phyloP scores from a whole-genome alignment of 2,113 vertebrate species.

The Ceyx melanurus region DNA sequence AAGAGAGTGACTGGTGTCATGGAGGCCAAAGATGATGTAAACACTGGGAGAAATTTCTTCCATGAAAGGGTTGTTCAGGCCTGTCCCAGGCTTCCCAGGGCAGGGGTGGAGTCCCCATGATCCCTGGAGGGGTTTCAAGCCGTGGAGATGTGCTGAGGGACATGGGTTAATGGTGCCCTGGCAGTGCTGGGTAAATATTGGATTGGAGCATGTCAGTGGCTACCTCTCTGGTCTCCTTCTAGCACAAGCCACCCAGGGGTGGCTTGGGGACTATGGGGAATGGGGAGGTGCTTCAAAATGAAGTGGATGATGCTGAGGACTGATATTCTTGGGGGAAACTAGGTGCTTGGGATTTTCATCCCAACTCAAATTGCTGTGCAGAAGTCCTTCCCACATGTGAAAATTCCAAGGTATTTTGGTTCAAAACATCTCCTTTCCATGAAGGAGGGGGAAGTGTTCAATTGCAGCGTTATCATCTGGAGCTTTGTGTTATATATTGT shows the following conservation, averaged over 20 bases:
- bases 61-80: not conserved
- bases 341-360: not conserved
- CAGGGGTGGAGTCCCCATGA: not conserved
- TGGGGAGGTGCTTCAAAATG: not conserved
- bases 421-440: not conserved
- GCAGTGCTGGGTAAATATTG: not conserved
- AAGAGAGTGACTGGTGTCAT: not conserved
- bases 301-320: not conserved
- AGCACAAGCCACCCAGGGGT: not conserved
- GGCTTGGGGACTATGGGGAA: not conserved
- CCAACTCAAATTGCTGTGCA: not conserved
- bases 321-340: not conserved
- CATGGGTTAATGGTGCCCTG: not conserved
- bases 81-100: not conserved
- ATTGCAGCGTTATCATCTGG: not conserved
- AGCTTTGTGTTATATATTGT: not conserved
- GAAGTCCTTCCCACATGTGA: not conserved
- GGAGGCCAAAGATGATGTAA: not conserved
- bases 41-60: not conserved
- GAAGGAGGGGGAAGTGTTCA: not conserved
- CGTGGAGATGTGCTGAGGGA: not conserved
- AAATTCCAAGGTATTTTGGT: not conserved
- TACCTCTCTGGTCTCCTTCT: accelerated
- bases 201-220: not conserved
- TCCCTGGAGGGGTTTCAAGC: not conserved